phyloP scores from a whole-genome alignment of 2,797 vertebrate species.

The Dryobates pubescens region DNA sequence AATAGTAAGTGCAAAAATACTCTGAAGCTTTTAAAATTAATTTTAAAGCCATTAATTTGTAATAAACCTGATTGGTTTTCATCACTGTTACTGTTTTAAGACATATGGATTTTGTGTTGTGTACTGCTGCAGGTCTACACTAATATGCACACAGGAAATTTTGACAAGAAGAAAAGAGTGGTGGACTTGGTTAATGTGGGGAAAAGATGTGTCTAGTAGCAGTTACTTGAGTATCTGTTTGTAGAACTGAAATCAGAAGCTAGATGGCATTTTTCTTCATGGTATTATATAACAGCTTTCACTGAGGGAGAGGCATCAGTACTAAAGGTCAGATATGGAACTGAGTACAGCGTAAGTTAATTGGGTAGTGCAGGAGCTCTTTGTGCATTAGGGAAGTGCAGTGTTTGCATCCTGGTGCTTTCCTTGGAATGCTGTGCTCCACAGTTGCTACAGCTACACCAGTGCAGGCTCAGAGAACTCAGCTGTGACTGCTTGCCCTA shows the following conservation, averaged over 20 bases:
- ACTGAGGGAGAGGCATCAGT: background rate
- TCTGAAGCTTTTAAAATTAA: background rate
- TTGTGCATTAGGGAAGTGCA: background rate
- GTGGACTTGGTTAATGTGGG: background rate
- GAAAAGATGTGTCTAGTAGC: background rate
- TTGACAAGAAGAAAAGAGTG: background rate
- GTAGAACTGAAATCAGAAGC: background rate
- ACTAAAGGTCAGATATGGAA: background rate
- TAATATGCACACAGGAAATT: background rate
- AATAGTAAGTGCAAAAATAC: background rate
- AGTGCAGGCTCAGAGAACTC: background rate
- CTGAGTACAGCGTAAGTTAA: background rate
- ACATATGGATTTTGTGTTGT: accelerated
- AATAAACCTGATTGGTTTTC: background rate
- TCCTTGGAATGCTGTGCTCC: background rate
- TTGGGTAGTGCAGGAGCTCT: background rate
- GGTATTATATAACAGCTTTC: background rate
- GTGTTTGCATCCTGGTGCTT: background rate
- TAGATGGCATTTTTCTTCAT: background rate
- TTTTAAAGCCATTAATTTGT: background rate
- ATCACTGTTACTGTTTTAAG: background rate
- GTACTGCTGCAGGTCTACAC: background rate
- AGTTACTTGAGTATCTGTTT: background rate
- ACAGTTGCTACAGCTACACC: background rate
- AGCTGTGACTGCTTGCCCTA: background rate